phyloP scores from a whole-genome alignment of 2,113 vertebrate genomes.

The Craseonycteris thonglongyai region DNA sequence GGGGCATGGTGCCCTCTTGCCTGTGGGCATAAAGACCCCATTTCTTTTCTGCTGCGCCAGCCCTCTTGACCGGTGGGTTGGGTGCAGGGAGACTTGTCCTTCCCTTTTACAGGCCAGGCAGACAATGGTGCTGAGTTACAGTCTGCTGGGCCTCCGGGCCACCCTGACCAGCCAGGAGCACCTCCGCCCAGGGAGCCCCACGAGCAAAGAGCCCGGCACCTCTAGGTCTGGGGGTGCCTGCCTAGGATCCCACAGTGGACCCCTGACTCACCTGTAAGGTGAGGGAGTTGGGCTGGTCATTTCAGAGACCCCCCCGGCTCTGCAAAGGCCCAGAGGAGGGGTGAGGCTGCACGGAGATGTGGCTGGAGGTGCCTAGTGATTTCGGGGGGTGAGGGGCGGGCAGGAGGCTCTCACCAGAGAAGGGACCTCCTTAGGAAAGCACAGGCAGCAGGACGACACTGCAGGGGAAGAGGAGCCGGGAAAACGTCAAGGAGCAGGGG shows the following conservation, averaged over 20 bases:
- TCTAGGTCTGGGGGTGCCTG: neutral
- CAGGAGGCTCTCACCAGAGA: neutral
- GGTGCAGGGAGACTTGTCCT: neutral
- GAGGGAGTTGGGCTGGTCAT: neutral
- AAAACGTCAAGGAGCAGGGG: neutral
- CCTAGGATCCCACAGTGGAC: neutral
- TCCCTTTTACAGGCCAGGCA: constrained; percentile 37
- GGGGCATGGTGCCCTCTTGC: constrained; percentile 17
- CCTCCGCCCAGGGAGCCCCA: rapidly evolving
- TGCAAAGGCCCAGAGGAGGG: neutral
- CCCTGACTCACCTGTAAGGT: neutral
- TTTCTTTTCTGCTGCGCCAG: constrained; percentile 39
- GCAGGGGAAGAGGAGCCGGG: neutral
- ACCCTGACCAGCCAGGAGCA: neutral
- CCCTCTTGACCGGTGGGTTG: neutral
- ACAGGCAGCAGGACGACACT: neutral
- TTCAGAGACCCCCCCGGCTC: neutral
- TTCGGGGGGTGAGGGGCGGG: neutral
- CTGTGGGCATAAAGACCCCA: constrained; percentile 66
- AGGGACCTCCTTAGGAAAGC: neutral
- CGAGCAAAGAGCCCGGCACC: neutral
- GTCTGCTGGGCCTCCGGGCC: neutral
- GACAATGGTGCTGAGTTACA: neutral
- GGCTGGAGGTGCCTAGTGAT: rapidly evolving
- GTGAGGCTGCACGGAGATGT: rapidly evolving